Evolutionary conservation across 1,140 invertebrate species (phyloP), one percentile per base, ranked within the genome.

Genomic region (Heliconius hewitsoni): DNA sequence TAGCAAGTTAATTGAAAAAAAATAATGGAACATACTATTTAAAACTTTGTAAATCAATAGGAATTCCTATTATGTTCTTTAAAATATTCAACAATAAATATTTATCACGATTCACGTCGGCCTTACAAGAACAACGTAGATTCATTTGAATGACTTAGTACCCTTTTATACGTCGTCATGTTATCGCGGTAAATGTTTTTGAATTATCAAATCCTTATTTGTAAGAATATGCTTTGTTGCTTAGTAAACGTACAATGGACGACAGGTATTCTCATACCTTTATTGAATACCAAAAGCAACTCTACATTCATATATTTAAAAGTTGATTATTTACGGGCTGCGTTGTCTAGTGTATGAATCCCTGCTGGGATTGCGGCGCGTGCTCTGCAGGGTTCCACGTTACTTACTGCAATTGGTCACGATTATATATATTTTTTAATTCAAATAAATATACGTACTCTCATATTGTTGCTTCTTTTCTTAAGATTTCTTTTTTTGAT

Each of bases 341-440:
- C 77, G 80, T 42, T 57, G 34, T 74, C 46, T 73, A 55, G 72
- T 55, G 74, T 71, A 78, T 73, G 79, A 77, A 71, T 77, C 78
- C 88, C 90, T 82, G 89, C 88, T 85, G 90, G 52, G 87, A 71
- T 80, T 76, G 75, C 83, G 75, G 83, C 83, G 83, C 79, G 57
- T 52, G 78, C 89, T 77, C 90, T 82, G 86, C 86, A 77, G 85
- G 88, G 76, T 76, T 60, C 77, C 82, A 83, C 82, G 72, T 85
- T 86, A 87, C 87, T 89, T 86, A 89, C 80, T 85, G 85, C 89
- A 87, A 88, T 90, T 88, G 89, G 87, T 89, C 87, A 90, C 88
- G 89, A 87, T 87, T 86, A 87, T 79, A 84, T 5, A 23, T 13
- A 79, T 86, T 85, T 86, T 85, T 85, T 71, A 19, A 66, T 39